Percentiles rank a stretch among this genome's conserved stretches.
Conservation (phyloP, 2,888 invertebrate species). For the Nesidiocoris tenuis region DNA sequence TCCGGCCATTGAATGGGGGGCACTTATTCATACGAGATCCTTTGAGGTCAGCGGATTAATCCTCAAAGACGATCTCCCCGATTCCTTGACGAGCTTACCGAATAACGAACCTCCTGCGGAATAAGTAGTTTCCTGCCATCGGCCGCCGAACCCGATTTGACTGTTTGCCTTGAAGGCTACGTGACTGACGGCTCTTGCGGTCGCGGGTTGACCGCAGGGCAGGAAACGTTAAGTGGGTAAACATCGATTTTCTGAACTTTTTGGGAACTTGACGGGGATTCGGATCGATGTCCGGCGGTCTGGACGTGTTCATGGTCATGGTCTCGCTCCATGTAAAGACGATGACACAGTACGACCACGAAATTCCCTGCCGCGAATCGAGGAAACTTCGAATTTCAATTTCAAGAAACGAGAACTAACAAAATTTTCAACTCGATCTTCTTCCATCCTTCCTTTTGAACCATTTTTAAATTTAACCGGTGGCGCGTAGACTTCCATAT, state of each 20-base stretch:
- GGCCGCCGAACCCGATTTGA: neutral
- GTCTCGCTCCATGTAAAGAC: neutral
- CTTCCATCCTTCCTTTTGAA: no score
- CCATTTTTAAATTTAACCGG: no score
- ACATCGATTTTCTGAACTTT: neutral
- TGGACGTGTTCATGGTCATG: neutral
- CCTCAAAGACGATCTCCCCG: neutral
- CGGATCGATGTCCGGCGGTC: neutral
- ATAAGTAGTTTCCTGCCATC: neutral
- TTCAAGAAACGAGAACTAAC: no score
- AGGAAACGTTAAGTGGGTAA: constrained; percentile 10
- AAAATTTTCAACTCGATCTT: no score
- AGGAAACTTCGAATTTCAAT: no score
- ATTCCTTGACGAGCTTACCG: neutral
- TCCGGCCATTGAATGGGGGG: neutral
- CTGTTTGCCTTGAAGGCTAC: constrained; percentile 21
- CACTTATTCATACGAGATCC: neutral
- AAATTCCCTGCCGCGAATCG: no score
- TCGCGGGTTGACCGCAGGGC: neutral
- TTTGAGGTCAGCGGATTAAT: neutral
- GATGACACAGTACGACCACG: no score
- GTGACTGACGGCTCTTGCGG: constrained; percentile 6
- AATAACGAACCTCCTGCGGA: neutral
- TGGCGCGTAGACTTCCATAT: no score
- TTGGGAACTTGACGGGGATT: neutral